A percentile compares a stretch with the other conserved stretches of the same genome.
Evolutionary conservation across 1,140 invertebrate genomes (phyloP).

Genomic region (Pogonus chalceus): DNA sequence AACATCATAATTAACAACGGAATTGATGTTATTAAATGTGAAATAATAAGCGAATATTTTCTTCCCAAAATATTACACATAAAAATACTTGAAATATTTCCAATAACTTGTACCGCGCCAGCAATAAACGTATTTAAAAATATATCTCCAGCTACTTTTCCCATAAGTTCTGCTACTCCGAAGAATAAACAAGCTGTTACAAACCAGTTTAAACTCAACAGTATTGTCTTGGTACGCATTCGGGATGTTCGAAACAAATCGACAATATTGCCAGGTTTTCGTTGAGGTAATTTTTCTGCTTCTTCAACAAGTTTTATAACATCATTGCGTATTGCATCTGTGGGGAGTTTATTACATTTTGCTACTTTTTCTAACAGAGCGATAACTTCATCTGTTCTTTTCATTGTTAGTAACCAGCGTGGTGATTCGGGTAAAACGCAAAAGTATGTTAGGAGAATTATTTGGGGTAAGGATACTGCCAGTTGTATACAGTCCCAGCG

Average conservation of each 20-base stretch:
- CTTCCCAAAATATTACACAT: not conserved
- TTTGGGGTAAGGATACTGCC: conserved; percentile 40
- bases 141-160: conserved; percentile 36
- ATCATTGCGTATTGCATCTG: not conserved
- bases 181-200: conserved; percentile 34
- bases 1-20: not conserved
- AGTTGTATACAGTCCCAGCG: conserved; percentile 47
- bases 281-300: not conserved
- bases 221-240: not conserved
- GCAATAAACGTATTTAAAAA: conserved; percentile 16
- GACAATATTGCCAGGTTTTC: not conserved
- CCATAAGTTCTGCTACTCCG: conserved; percentile 23
- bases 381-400: conserved; percentile 56
- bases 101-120: conserved; percentile 17
- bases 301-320: conserved; percentile 17
- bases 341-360: conserved; percentile 9
- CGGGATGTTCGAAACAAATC: not conserved
- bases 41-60: not conserved
- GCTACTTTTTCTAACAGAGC: conserved; percentile 40
- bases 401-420: conserved; percentile 69
- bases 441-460: conserved; percentile 40
- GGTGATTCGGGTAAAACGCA: conserved; percentile 73
- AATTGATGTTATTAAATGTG: not conserved
- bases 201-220: not conserved
- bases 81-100: not conserved